phyloP scores from a whole-genome alignment of 2,113 vertebrate genomes.

The Lucifuga dentata region DNA sequence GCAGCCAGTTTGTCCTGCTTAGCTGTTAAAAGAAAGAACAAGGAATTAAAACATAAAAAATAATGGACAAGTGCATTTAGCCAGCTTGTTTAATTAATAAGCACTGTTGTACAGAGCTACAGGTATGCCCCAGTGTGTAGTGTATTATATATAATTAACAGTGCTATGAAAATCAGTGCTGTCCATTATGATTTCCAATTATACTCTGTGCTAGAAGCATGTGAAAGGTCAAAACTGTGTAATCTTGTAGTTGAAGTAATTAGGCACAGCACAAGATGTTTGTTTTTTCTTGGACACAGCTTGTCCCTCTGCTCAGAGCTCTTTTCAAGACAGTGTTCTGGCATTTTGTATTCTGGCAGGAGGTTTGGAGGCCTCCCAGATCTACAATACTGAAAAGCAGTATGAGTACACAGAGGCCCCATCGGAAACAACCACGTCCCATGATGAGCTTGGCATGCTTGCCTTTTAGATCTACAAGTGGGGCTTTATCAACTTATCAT shows the following conservation, averaged over 20 bases:
- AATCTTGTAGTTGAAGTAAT: constrained; percentile 78
- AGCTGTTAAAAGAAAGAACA: neutral
- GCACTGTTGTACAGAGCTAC: constrained; percentile 2
- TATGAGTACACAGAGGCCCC: constrained; percentile 46
- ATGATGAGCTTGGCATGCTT: constrained; percentile 50
- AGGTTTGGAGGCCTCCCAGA: constrained; percentile 70
- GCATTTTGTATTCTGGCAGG: constrained; percentile 71
- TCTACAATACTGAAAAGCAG: constrained; percentile 55
- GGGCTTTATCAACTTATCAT: constrained; percentile 32
- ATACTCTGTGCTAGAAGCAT: constrained; percentile 45
- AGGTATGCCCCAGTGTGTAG: constrained; percentile 4
- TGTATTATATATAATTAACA: constrained; percentile 39
- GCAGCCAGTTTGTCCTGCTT: no score
- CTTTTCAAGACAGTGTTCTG: constrained; percentile 55
- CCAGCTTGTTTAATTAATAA: constrained; percentile 5
- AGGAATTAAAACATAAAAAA: neutral
- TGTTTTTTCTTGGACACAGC: constrained; percentile 66
- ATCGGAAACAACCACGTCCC: constrained; percentile 57
- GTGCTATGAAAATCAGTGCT: constrained; percentile 25
- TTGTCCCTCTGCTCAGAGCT: constrained; percentile 59
- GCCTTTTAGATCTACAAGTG: constrained; percentile 42
- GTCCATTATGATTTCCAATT: constrained; percentile 34
- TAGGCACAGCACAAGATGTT: constrained; percentile 71
- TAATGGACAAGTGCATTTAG: neutral
- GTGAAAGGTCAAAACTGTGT: constrained; percentile 66